These are phyloP conservation scores for Mylabris sibirica DNA, from an alignment of 2,888 invertebrate genomes.

Conservation along the genomic window DNA sequence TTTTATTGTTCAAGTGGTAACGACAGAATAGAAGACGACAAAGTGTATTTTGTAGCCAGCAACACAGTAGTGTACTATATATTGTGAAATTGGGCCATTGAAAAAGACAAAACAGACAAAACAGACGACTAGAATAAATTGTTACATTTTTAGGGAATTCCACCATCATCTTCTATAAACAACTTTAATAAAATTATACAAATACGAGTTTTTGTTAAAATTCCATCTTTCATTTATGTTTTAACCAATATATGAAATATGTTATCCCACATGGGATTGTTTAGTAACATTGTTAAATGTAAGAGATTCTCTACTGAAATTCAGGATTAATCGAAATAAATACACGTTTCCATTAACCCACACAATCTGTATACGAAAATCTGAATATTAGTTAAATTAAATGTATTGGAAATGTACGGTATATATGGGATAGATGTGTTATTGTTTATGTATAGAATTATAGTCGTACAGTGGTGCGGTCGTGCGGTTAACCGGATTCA, in stretches of 20 bases:
- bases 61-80: neutral
- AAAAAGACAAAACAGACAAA: neutral
- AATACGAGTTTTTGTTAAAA: neutral
- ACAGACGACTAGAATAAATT: neutral
- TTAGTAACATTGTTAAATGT: neutral
- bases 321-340: neutral
- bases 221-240: no score
- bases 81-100: no score
- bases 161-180: neutral
- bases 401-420: slow-evolving; percentile 5
- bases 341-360: neutral
- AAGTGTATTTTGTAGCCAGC: neutral
- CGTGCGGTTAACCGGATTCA: slow-evolving; percentile 15
- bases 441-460: neutral
- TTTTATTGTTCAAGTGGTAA: neutral
- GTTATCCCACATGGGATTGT: neutral
- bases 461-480: neutral
- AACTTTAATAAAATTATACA: slow-evolving; percentile 1
- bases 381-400: neutral
- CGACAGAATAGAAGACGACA: neutral
- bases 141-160: neutral
- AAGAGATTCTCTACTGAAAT: no score
- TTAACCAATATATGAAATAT: neutral
- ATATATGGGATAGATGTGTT: neutral
- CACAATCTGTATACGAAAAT: neutral